Base-by-base conservation (phyloP, 92 coral and sea anemone species). In the Muricea muricata region DNA sequence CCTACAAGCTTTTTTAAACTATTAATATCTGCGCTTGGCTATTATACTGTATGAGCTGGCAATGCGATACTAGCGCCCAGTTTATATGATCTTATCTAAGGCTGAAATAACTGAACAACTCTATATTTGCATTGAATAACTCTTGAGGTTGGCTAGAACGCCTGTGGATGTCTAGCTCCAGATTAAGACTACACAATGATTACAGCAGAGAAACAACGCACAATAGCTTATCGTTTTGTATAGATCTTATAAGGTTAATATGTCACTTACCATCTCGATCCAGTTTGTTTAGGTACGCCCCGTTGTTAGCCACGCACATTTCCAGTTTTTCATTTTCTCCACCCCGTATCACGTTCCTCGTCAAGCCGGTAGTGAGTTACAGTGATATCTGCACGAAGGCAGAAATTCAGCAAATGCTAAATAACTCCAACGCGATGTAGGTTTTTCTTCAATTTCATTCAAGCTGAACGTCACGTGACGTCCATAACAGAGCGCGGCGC, bases 391-490 rank as follows among this genome's bases (percentile, higher is more conserved):
- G 52, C 28, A 23, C 29, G 78, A 20, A 12, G 45, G 28, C 10
- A 75, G 41, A 75, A 47, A 48, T 47, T 30, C 50, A 35, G 52
- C 80, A 39, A 37, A 71, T 71, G 55, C 78, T 18, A 75, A 57
- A 48, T 7, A 9, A 32, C 66, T 29, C 80, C 65, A 75, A 75
- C 80, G 80, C 80, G 28, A 78, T 32, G 7, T 58, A 37, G 65
- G 68, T 78, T 78, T 78, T 78, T 78, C 71, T 58, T 55, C 24
- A 57, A 35, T 45, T 55, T 78, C 83, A 57, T 35, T 78, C 71
- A 78, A 58, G 71, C 83, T 24, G 56, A 65, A 20, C 56, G 28
- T 78, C 83, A 78, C 83, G 83, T 78, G 83, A 78, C 46, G 6
- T n/a, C 31, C 3, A 23, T 34, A 34, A 56, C 42, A 26, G 25